Percentiles rank a stretch among this genome's conserved stretches.
Evolutionary conservation across 2,888 invertebrate species (phyloP).

Genomic region (Onchidella celtica): DNA sequence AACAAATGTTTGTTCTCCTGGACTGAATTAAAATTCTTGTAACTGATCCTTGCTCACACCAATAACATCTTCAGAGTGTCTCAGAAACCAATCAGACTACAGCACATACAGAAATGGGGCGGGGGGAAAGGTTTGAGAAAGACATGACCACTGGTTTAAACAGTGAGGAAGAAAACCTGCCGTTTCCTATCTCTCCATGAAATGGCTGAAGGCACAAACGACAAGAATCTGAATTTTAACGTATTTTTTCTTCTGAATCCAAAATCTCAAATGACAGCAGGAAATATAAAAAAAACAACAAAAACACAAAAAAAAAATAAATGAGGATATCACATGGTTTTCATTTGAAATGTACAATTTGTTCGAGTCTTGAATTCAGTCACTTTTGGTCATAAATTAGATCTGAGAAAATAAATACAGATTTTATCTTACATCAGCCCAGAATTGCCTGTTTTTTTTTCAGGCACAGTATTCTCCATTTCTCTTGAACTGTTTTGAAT

Average conservation of each 20-base stretch:
- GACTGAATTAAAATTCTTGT: too few species aligned
- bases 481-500: too few species aligned
- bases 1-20: too few species aligned
- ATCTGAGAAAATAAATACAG: neutral
- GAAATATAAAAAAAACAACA: neutral
- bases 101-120: too few species aligned
- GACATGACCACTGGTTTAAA: neutral
- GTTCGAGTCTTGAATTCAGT: constrained; percentile 2
- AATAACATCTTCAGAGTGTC: too few species aligned
- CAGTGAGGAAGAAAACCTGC: constrained; percentile 11
- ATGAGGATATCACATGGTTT: constrained; percentile 6
- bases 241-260: neutral
- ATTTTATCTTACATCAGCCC: neutral
- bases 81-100: too few species aligned
- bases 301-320: neutral
- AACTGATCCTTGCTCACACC: too few species aligned
- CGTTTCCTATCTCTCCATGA: neutral
- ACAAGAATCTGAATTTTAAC: too few species aligned
- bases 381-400: neutral
- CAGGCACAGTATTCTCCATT: too few species aligned
- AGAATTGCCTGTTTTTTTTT: too few species aligned
- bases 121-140: neutral
- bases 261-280: neutral
- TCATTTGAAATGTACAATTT: neutral
- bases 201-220: constrained; percentile 4